Base-by-base conservation (phyloP, 1,140 invertebrate species). In the Trichogramma pretiosum region DNA sequence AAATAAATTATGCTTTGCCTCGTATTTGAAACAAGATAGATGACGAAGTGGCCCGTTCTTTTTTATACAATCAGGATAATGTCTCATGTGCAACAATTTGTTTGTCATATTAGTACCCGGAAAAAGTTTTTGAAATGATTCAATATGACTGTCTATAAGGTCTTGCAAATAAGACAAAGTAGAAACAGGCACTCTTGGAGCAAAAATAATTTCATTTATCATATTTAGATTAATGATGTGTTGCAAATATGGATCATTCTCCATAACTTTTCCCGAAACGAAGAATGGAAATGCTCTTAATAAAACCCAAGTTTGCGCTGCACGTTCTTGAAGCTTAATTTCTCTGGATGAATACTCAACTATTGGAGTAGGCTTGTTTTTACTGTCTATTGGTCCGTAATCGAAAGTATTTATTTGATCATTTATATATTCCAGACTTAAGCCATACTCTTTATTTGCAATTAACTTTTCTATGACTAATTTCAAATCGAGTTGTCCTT, bases 221-320 rank as follows among this genome's bases (percentile, higher is more conserved):
- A 13, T 21, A 35, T 44, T 44, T n/a, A 44, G 18, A 14, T 16
- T 3, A 8, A 44, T 34, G 13, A 35, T 44, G 14, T 34, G 17
- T 14, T 34, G 2, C 9, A 44, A 22, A 23, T 44, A 44, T 14
- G 3, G 5, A 34, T 44, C 42, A 44, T 44, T 16, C 8, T 33
- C 30, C 3, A 19, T 18, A 2, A 44, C 30, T 16, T 16, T 34
- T 9, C 35, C 42, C 16, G 30, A 3, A 16, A 44, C 32, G 22
- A 44, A 23, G 19, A 44, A 44, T 22, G 42, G 42, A 34, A 44
- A 44, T 14, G 24, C 11, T 22, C 30, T 33, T 34, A 44, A 34
- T 5, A 34, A 23, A 34, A 14, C 33, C 32, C 42, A 44, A 2
- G 21, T 35, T 24, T 34, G 42, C 5, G 24, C 14, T 22, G 23